phyloP scores from a whole-genome alignment of 2,888 invertebrate species.

The Timandra comae region DNA sequence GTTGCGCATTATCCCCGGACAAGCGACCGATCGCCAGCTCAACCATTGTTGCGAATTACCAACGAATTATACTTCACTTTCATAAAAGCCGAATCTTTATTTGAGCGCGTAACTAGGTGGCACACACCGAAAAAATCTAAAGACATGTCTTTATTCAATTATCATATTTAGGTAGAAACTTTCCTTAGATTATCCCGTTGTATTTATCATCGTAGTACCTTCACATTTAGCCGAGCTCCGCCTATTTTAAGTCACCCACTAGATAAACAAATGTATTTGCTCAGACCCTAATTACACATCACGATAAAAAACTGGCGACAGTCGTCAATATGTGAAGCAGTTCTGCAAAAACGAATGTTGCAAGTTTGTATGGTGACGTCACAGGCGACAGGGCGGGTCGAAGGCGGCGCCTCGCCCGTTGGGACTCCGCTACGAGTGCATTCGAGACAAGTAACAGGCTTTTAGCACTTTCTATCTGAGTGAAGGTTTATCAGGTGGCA shows the following conservation, averaged over 20 bases:
- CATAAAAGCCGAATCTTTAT: constrained; percentile 44
- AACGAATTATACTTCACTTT: constrained; percentile 65
- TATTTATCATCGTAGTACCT: constrained; percentile 35
- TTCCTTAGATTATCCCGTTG: constrained; percentile 27
- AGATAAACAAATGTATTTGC: constrained; percentile 59
- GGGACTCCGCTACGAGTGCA: constrained; percentile 38
- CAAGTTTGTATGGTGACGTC: constrained; percentile 63
- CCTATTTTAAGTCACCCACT: constrained; percentile 40
- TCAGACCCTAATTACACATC: constrained; percentile 64
- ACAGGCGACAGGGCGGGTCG: constrained; percentile 69
- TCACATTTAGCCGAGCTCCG: no score
- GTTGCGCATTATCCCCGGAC: constrained; percentile 64
- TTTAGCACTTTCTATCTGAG: constrained; percentile 61
- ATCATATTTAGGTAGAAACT: constrained; percentile 10
- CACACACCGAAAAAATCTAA: constrained; percentile 34
- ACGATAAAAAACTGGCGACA: constrained; percentile 68
- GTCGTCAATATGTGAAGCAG: constrained; percentile 67
- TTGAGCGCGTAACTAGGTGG: constrained; percentile 71
- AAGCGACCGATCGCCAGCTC: constrained; percentile 45
- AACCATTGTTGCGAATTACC: constrained; percentile 65
- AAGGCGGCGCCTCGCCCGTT: constrained; percentile 65
- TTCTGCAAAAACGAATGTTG: constrained; percentile 57
- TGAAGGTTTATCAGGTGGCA: constrained; percentile 52
- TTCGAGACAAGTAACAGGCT: constrained; percentile 60
- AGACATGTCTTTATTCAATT: constrained; percentile 19